Base-by-base conservation (phyloP, 2,888 invertebrate genomes). In the Colostygia pectinataria region DNA sequence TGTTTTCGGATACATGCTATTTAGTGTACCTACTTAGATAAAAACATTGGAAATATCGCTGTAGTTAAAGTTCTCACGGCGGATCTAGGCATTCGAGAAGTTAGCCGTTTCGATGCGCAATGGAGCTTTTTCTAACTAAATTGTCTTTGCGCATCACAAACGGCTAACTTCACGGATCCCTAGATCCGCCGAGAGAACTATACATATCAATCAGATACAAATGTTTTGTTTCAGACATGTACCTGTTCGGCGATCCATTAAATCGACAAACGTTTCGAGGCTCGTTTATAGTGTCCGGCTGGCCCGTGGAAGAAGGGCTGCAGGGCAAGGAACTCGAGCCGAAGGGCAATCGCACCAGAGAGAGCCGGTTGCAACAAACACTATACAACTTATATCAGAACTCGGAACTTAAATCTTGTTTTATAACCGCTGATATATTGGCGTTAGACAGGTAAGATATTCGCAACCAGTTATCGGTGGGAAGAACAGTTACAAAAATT, bases 231-330 rank as follows among this genome's bases (percentile, higher is more conserved):
- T 27, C 92, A 95, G 95, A 95, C 74, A 93, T 94, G 80, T 95
- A 94, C 81, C 91, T 95, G 66, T 91, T 93, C 55, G 91, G 93
- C 34, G 93, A 94, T 65, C 93, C 94, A 31, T 90, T 94, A 39
- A 94, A 94, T 68, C 95, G 96, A 75, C 94, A 96, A 78, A 92
- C 96, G 47, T 97, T 96, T 84, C 92, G 96, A 55, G 97, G 95
- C 28, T 94, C 94, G 50, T 95, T 97, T 78, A 92, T 93, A 61
- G 93, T 96, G 53, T 93, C 94, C 7, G 95, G 96, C 66, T 92
- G 95, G 91, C 90, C 91, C 32, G 81, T 92, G 63, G 93, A 92
- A 56, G 83, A 95, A 63, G 93, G 28, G 92, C 94, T 80, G 91
- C 94, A 53, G 88, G 88, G 91, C 89, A 89, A 91, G 41, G 85